Percentiles rank a stretch among this genome's conserved stretches.
Conservation (phyloP, 2,113 vertebrate species). For the Lathamus discolor region DNA sequence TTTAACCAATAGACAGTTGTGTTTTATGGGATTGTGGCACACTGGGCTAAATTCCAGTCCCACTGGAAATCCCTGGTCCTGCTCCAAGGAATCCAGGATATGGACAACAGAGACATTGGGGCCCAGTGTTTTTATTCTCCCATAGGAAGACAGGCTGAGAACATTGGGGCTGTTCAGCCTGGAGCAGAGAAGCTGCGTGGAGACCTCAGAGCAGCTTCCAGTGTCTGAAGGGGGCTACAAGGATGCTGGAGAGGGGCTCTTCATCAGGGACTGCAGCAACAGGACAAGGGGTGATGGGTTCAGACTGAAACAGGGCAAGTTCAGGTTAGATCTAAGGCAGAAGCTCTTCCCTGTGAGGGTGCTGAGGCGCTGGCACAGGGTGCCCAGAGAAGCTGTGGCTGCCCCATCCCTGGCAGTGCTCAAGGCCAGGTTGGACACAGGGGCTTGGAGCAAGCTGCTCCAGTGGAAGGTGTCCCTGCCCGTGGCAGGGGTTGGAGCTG, state of each 20-base stretch:
- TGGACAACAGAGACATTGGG: not conserved
- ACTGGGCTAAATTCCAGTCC: slow-evolving; percentile 51
- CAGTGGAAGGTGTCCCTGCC: not conserved
- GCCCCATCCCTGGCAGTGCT: too few species aligned
- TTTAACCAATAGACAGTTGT: slow-evolving; percentile 54
- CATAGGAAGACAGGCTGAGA: not conserved
- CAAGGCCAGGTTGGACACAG: not conserved
- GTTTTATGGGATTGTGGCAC: slow-evolving; percentile 33
- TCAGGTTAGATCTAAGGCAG: too few species aligned
- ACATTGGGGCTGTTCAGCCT: not conserved
- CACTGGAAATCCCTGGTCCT: slow-evolving; percentile 19
- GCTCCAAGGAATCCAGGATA: slow-evolving; percentile 23
- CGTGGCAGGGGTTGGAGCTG: not conserved
- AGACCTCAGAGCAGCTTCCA: not conserved
- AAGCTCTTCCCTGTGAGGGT: too few species aligned
- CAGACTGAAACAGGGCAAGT: too few species aligned
- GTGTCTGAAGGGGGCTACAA: not conserved
- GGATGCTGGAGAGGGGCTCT: too few species aligned
- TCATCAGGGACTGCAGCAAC: too few species aligned
- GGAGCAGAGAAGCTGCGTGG: not conserved
- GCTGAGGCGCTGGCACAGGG: too few species aligned
- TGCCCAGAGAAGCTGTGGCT: too few species aligned
- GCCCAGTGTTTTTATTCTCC: not conserved
- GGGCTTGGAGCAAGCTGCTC: not conserved
- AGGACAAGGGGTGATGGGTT: too few species aligned